Evolutionary conservation across 2,113 vertebrate genomes (phyloP).

Genomic region (Sebastes fasciatus): DNA sequence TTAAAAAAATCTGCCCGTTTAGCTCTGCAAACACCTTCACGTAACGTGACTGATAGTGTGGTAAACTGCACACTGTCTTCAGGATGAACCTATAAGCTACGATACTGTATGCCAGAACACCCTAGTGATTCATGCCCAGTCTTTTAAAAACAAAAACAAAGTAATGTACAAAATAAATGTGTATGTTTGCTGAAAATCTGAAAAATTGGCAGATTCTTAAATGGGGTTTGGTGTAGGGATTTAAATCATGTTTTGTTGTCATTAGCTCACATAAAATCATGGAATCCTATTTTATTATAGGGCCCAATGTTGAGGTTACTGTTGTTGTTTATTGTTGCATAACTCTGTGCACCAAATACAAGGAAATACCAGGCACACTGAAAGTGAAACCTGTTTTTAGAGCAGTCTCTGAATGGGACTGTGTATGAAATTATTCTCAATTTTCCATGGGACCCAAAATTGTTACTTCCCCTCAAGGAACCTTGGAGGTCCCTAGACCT

Average conservation of each 20-base stretch:
- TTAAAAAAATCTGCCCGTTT: neutral
- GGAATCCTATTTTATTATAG: neutral
- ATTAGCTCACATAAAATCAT: neutral
- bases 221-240: neutral
- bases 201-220: neutral
- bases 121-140: neutral
- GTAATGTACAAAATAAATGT: too few species aligned
- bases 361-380: neutral
- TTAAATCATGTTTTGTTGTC: neutral
- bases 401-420: neutral
- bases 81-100: too few species aligned
- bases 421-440: neutral
- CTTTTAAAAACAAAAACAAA: neutral
- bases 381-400: neutral
- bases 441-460: neutral
- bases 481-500: too few species aligned
- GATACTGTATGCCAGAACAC: fast-evolving
- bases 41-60: too few species aligned
- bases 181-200: neutral
- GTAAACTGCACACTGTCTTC: neutral
- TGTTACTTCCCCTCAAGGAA: neutral
- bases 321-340: neutral
- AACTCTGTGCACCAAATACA: neutral
- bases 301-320: neutral
- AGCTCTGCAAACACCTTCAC: neutral